Evolutionary conservation across 2,888 invertebrate genomes (phyloP), one percentile per base, ranked within the genome.

Genomic region (Lingula anatina): DNA sequence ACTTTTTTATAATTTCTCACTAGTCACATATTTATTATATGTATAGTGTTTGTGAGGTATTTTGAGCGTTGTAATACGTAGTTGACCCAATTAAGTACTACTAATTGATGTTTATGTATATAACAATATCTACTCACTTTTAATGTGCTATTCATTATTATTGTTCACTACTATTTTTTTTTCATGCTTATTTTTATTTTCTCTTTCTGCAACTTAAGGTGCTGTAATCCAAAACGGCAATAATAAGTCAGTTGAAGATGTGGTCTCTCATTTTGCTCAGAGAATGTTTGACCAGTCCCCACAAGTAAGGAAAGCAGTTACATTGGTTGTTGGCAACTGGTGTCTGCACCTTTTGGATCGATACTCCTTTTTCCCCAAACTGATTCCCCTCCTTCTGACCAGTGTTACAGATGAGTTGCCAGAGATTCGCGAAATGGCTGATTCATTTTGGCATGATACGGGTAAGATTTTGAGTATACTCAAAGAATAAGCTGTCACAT

Each of bases 311-410:
- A 77, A 73, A 57, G 87, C 88, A 59, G 87, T 91, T 3, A 85
- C 87, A 0, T 78, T 83, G 62, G 86, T 89, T 61, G 86, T 89
- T 1, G 88, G 89, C 2, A 79, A 81, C 40, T 89, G 91, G 89
- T 80, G 92, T 71, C 71, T 88, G 25, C 82, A 84, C 47, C 83
- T 92, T 49, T 82, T 82, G 46, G 93, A 95, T 73, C 81, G 94
- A 60, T 95, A 95, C 71, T 93, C 93, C 0, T 92, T 85, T 78
- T 92, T 90, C 81, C 85, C 87, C 71, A 86, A 87, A 60, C 82
- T 94, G 64, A 81, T 95, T 59, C 94, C 95, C 0, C 76, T 94
- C 12, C 78, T 93, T 3, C 77, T 95, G 31, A 90, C 91, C 39
- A 87, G 91, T 51, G 78, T 92, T 2, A 86, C 87, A 62, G 95